Conservation (phyloP, 1,140 invertebrate genomes). For the Cydia pomonella region DNA sequence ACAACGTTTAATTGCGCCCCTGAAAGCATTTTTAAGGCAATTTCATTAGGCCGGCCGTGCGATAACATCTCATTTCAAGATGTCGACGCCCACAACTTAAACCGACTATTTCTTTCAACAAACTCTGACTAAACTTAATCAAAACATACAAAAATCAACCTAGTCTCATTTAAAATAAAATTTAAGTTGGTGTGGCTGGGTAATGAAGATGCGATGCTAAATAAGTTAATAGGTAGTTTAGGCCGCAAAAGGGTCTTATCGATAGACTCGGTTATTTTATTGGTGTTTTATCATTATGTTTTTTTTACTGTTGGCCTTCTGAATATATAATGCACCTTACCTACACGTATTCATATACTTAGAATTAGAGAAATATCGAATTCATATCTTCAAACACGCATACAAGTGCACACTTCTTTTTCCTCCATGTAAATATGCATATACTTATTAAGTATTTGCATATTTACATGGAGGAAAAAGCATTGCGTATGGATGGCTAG, state of each 20-base stretch:
- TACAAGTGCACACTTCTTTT: too few species aligned
- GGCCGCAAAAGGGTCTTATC: not conserved
- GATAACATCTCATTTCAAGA: slow-evolving; percentile 21
- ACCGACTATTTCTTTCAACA: not conserved
- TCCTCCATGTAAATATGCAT: too few species aligned
- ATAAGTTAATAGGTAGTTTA: not conserved
- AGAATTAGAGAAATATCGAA: too few species aligned
- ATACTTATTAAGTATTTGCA: too few species aligned
- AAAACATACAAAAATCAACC: not conserved
- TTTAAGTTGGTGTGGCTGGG: not conserved
- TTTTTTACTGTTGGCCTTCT: too few species aligned
- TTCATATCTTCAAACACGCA: too few species aligned
- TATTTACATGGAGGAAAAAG: too few species aligned
- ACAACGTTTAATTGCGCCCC: not conserved
- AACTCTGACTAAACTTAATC: not conserved
- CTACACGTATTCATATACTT: too few species aligned
- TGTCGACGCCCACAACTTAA: slow-evolving; percentile 25
- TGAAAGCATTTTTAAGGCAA: slow-evolving; percentile 14
- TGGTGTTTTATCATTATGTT: not conserved
- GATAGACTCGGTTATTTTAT: not conserved
- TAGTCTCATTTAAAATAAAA: not conserved
- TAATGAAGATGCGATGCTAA: not conserved
- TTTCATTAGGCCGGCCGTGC: slow-evolving; percentile 12
- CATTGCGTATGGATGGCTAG: too few species aligned
- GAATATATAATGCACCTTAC: too few species aligned